Evolutionary conservation across 2,113 vertebrate genomes (phyloP), one percentile per base, ranked within the genome.

Genomic region (Polypterus senegalus): DNA sequence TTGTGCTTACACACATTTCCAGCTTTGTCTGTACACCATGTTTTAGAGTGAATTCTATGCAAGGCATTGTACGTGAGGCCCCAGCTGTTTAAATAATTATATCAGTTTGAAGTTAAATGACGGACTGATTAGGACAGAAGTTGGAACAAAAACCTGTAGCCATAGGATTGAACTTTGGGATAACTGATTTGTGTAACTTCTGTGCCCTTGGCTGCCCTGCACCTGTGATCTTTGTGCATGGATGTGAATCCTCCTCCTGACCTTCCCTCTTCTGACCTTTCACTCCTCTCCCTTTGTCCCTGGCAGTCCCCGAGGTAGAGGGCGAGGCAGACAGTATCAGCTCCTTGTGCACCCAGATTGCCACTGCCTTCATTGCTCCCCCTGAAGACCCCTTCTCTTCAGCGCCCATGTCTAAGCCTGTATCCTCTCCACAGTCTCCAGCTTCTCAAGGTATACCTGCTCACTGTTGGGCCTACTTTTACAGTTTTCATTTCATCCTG

Each of bases 251-350:
- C 49, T 52, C 5, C 49, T 10, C 47, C n/a, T n/a, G 3, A 48
- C 6, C 48, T 48, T 47, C 54, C 47, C 6, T 47, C 7, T 48
- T 55, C 46, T 70, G 6, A 67, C 54, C 64, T 61, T 68, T 44
- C 43, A 45, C 54, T 62, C 54, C 58, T 60, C 11, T 4, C 11
- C 59, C 61, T 45, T 5, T 27, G 48, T 65, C 63, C 57, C 73
- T 83, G 68, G 54, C 74, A 97, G 91, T 97, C 68, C 85, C 89
- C 9, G 95, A 99, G 76, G 76, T 92, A 3, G 96, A 99, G 77
- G 92, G 92, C 62, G 94, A 99, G 70, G 77, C 74, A 1, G 96
- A 99, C 83, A 97, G 93, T 78, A 99, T 99, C 78, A 97, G 92
- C 66, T 88, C 93, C 51, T 82, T 99, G 66, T 99, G 96, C 68